Evolutionary conservation across 2,797 vertebrate genomes (phyloP).

Genomic region (Sebastiscus albofasciatus): DNA sequence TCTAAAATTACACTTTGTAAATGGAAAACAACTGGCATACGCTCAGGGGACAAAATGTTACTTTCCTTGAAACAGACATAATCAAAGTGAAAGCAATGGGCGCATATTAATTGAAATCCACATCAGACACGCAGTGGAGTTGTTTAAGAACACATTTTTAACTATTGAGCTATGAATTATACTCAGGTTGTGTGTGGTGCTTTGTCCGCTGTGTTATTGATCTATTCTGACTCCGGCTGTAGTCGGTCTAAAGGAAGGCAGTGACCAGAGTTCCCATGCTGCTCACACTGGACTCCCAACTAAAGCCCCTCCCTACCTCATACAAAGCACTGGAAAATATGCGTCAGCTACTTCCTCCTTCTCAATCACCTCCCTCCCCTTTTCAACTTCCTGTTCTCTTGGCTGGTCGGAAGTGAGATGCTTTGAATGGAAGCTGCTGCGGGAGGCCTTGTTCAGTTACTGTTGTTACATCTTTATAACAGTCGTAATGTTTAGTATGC

Average conservation of each 20-base stretch:
- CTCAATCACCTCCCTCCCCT: conserved; percentile 44
- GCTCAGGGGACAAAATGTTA: background rate
- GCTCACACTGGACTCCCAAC: conserved; percentile 18
- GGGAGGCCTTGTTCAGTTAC: background rate
- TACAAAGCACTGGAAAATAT: conserved; percentile 75
- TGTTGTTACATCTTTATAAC: background rate
- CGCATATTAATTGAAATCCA: background rate
- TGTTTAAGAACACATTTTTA: background rate
- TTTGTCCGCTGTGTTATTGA: background rate
- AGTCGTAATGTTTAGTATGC: background rate
- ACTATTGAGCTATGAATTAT: background rate
- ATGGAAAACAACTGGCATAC: background rate
- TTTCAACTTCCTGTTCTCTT: conserved; percentile 78
- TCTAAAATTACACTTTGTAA: conserved; percentile 33
- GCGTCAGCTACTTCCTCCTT: conserved; percentile 72
- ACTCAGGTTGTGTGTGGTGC: background rate
- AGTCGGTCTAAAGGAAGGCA: background rate
- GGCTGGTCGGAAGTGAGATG: conserved; percentile 52
- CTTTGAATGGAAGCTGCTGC: conserved; percentile 31
- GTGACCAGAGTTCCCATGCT: conserved; percentile 2
- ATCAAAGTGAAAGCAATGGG: background rate
- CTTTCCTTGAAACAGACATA: background rate
- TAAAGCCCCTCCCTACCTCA: conserved; percentile 30
- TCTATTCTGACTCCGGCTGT: background rate
- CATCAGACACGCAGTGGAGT: background rate